These are phyloP conservation scores for Ranitomeya imitator DNA, from an alignment of 2,113 vertebrate species.

Conservation along the genomic window DNA sequence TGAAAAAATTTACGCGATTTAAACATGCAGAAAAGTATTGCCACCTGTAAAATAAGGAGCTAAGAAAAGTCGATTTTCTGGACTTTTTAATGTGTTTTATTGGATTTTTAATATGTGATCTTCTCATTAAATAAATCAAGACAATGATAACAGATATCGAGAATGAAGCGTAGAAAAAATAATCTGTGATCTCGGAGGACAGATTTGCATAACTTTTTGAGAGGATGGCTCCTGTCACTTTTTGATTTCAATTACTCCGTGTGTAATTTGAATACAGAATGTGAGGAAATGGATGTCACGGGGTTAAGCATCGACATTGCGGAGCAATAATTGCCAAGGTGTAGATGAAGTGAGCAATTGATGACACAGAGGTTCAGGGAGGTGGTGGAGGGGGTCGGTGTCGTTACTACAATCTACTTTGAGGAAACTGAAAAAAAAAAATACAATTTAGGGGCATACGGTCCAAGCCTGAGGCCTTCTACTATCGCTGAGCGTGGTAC, in stretches of 20 bases:
- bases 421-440: not conserved
- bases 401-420: not conserved
- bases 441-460: not conserved
- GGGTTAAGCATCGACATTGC: slow-evolving; percentile 32
- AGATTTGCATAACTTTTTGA: slow-evolving; percentile 24
- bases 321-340: slow-evolving; percentile 19
- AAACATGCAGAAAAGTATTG: not conserved
- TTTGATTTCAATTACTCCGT: slow-evolving; percentile 15
- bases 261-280: slow-evolving; percentile 23
- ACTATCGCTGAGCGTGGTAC: not conserved
- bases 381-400: too few species aligned
- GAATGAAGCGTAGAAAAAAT: not conserved
- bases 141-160: not conserved
- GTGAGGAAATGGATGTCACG: slow-evolving; percentile 34
- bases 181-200: not conserved
- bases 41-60: not conserved
- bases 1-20: not conserved
- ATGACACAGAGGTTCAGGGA: not conserved
- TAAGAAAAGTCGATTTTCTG: not conserved
- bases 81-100: not conserved
- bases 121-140: slow-evolving; percentile 12
- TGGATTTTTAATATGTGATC: not conserved
- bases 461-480: not conserved
- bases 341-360: not conserved
- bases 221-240: not conserved